Evolutionary conservation across 2,113 vertebrate genomes (phyloP).

Genomic region (Macroglossus sobrinus): DNA sequence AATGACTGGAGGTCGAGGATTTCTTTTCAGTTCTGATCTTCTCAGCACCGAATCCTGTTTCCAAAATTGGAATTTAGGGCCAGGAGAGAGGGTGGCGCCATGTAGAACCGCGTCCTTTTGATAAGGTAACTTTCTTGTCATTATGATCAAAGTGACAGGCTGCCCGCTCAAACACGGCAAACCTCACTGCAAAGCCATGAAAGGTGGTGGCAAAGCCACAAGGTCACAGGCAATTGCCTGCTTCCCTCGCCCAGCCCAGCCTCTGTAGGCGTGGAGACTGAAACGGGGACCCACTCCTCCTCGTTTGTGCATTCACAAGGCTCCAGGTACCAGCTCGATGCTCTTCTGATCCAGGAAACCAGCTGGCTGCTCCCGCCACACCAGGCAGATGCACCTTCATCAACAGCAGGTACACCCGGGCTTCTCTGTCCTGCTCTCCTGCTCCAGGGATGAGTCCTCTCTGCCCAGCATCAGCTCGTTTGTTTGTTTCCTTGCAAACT

Average conservation of each 20-base stretch:
- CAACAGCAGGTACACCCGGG: not conserved
- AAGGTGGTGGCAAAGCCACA: fast-evolving
- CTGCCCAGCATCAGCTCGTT: too few species aligned
- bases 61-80: not conserved
- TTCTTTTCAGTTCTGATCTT: not conserved
- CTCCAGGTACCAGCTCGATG: fast-evolving
- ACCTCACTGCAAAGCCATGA: not conserved
- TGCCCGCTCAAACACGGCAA: not conserved
- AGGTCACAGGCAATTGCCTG: not conserved
- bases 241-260: fast-evolving
- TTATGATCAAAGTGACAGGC: not conserved
- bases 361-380: not conserved
- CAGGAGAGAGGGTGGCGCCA: not conserved
- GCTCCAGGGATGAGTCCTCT: not conserved
- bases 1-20: not conserved
- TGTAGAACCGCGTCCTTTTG: not conserved
- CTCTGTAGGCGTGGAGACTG: fast-evolving
- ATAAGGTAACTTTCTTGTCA: not conserved
- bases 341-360: not conserved
- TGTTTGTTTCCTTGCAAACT: not conserved
- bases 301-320: not conserved
- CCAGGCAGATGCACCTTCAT: not conserved
- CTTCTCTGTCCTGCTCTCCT: not conserved
- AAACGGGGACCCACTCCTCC: not conserved
- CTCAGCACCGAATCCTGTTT: not conserved